phyloP scores from a whole-genome alignment of 2,797 vertebrate species.

The Diceros bicornis region DNA sequence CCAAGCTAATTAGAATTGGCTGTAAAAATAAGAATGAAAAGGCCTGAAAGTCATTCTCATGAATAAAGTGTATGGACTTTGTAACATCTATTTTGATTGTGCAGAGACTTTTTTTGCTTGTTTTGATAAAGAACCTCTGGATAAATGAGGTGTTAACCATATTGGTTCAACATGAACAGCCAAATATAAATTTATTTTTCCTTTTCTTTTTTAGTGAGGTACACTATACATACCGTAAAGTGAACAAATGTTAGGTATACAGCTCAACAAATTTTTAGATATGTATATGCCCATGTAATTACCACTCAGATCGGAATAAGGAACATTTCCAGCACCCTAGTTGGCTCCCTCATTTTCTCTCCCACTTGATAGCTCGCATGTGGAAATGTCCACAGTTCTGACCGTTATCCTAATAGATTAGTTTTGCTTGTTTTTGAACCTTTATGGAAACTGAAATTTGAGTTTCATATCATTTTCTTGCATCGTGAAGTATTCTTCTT shows the following conservation, averaged over 20 bases:
- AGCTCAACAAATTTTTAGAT: neutral
- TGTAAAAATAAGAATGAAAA: constrained; percentile 26
- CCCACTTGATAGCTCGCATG: neutral
- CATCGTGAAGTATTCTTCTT: neutral
- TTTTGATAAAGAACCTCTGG: constrained; percentile 7
- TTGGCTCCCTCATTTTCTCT: neutral
- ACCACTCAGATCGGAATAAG: neutral
- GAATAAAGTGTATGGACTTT: neutral
- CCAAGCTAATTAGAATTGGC: constrained; percentile 17
- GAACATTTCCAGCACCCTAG: neutral
- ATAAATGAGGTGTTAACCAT: constrained; percentile 11
- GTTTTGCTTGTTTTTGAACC: constrained; percentile 15
- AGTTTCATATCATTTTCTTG: neutral
- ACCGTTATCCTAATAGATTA: neutral
- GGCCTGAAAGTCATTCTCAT: neutral
- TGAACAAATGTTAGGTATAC: neutral
- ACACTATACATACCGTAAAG: neutral
- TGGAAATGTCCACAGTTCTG: neutral
- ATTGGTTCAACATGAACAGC: neutral
- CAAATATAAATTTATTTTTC: constrained; percentile 8
- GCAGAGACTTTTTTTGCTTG: neutral
- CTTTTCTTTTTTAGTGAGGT: constrained; percentile 19
- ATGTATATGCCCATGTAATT: neutral
- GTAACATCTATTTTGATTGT: constrained; percentile 4
- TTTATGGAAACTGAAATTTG: constrained; percentile 22